phyloP scores from a whole-genome alignment of 2,797 vertebrate species.

The Pelodytes ibericus region DNA sequence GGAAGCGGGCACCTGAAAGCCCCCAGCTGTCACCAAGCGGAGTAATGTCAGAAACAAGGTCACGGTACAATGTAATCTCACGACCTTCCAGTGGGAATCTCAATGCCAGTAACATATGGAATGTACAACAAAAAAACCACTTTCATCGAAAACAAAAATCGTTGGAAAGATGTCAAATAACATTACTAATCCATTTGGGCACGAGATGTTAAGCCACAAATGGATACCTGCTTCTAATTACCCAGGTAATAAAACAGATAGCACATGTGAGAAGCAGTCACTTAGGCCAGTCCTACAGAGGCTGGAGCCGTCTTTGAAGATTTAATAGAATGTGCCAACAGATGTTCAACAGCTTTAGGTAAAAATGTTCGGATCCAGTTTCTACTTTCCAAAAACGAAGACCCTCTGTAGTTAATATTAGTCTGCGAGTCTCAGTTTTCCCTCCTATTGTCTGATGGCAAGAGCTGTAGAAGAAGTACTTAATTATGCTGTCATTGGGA shows the following conservation, averaged over 20 bases:
- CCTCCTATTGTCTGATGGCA: background rate
- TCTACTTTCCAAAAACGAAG: slow-evolving; percentile 24
- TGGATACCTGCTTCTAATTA: slow-evolving; percentile 36
- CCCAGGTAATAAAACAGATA: slow-evolving; percentile 48
- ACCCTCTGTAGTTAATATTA: slow-evolving; percentile 10
- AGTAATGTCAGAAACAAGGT: background rate
- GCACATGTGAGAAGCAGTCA: slow-evolving; percentile 53
- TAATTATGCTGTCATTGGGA: slow-evolving; percentile 36
- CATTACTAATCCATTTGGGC: slow-evolving; percentile 7
- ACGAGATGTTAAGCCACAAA: slow-evolving; percentile 2
- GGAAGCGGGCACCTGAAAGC: too few species aligned
- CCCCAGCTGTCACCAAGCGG: background rate
- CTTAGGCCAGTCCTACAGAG: slow-evolving; percentile 58
- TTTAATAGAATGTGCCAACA: slow-evolving; percentile 64
- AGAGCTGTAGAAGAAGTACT: slow-evolving; percentile 9
- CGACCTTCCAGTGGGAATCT: background rate
- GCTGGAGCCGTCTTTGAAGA: slow-evolving; percentile 65
- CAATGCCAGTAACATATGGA: slow-evolving; percentile 1
- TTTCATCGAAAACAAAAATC: slow-evolving; percentile 4
- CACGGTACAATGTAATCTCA: background rate
- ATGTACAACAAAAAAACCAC: background rate
- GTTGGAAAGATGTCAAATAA: slow-evolving; percentile 9
- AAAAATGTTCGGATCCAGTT: slow-evolving; percentile 5
- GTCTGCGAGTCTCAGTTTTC: background rate
- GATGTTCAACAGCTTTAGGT: slow-evolving; percentile 61